These are phyloP conservation scores for Anguilla anguilla DNA, from an alignment of 2,797 vertebrate genomes.

Conservation along the genomic window DNA sequence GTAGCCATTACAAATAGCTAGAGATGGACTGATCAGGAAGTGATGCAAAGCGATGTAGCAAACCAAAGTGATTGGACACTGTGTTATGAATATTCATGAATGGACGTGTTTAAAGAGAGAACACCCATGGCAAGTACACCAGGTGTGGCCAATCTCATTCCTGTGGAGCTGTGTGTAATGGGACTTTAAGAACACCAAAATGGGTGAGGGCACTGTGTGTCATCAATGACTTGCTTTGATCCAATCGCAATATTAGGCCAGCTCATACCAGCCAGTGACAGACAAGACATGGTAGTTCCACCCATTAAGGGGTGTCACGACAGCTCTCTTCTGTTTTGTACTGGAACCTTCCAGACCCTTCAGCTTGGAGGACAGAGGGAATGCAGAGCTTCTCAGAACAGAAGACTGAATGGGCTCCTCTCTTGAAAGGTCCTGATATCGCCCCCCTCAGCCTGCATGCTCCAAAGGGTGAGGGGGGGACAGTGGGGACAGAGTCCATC, in stretches of 20 bases:
- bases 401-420: too few relatives aligned
- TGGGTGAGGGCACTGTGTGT: not conserved
- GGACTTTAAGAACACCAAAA: not conserved
- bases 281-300: not conserved
- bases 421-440: too few relatives aligned
- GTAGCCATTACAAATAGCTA: not conserved
- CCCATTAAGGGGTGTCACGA: not conserved
- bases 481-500: slow-evolving; percentile 60
- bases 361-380: too few relatives aligned
- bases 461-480: slow-evolving; percentile 36
- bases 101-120: too few relatives aligned
- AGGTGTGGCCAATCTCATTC: not conserved
- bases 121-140: too few relatives aligned
- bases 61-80: too few relatives aligned
- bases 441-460: not conserved
- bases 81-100: too few relatives aligned
- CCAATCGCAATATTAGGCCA: not conserved
- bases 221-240: not conserved
- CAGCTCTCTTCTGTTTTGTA: too few relatives aligned
- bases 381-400: too few relatives aligned
- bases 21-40: not conserved
- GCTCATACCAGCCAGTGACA: not conserved
- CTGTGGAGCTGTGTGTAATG: not conserved
- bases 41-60: too few relatives aligned
- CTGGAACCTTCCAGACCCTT: not conserved